Evolutionary conservation across 2,113 vertebrate genomes (phyloP), one percentile per base, ranked within the genome.

Genomic region (Coregonus clupeaformis): DNA sequence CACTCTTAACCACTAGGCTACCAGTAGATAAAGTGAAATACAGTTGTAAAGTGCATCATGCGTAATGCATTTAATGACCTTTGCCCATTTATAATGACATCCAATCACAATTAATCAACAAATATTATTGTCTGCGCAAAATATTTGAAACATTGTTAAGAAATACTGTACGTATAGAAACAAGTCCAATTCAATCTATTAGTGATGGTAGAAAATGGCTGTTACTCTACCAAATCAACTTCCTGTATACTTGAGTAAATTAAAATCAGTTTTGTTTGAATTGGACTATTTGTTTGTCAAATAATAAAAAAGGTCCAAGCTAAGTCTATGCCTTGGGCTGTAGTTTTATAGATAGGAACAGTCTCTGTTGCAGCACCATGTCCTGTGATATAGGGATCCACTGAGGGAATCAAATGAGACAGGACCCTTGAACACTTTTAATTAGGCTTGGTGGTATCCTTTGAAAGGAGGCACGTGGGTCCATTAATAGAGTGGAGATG

Each of bases 361-460:
- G 29, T 30, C 18, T 67, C 65, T 67, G 30, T 32, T 67, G 65
- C 65, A 64, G 29, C 65, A 73, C 36, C 72, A 36, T 42, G 36
- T 64, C 47, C 42, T 16, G 47, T 73, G 25, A 73, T 24, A 64
- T 12, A 16, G 60, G 9, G 36, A 72, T 60, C 22, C 30, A 25
- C 6, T 25, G 14, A 73, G 72, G 22, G 60, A 73, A 73, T 64
- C 72, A 59, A 62, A 64, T 42, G 30, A 73, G 72, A 65, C 72
- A 27, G 63, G 63, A 73, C 72, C 72, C 62, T 65, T 73, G 72
- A 73, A 65, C 72, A 73, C 65, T 73, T 73, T 73, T 73, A 73
- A 73, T 73, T 73, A 64, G 72, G 36, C 63, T 64, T 73, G 59
- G 62, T 73, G 36, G 72, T 49, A 32, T 24, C 60, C 42, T 73